Conservation (phyloP, 2,113 vertebrate genomes). For the Micromys minutus region DNA sequence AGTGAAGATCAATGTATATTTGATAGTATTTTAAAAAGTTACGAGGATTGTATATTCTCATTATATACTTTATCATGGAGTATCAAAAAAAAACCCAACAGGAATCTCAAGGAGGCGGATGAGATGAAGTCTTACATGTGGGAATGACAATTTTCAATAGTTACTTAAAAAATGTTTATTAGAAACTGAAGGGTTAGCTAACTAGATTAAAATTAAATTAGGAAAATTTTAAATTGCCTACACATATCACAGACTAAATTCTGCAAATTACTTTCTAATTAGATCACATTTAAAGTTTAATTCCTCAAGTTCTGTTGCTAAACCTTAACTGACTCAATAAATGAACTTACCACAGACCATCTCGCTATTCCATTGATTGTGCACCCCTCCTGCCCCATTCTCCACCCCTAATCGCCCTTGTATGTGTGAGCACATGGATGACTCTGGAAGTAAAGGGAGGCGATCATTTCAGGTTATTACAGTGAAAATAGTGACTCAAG, state of each 20-base stretch:
- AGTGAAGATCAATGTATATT: background rate
- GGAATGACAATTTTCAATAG: background rate
- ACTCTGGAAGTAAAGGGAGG: background rate
- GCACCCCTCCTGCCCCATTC: accelerated
- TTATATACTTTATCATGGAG: background rate
- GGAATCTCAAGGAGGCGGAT: background rate
- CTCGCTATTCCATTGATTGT: background rate
- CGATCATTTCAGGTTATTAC: background rate
- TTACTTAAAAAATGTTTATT: constrained; percentile 13
- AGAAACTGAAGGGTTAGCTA: constrained; percentile 20
- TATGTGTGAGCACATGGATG: background rate
- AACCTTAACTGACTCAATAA: constrained; percentile 34
- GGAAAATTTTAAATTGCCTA: constrained; percentile 48
- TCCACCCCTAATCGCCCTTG: background rate
- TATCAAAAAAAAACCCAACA: background rate
- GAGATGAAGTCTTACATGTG: background rate
- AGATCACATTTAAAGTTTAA: constrained; percentile 52
- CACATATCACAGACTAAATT: background rate
- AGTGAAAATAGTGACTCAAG: background rate
- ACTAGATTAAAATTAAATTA: constrained; percentile 57
- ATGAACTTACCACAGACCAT: background rate
- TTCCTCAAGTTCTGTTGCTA: background rate
- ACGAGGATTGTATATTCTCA: background rate
- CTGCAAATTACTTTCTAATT: constrained; percentile 46
- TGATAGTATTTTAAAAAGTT: background rate